Base-by-base conservation (phyloP, 2,888 invertebrate species). In the Dynastes grantii region DNA sequence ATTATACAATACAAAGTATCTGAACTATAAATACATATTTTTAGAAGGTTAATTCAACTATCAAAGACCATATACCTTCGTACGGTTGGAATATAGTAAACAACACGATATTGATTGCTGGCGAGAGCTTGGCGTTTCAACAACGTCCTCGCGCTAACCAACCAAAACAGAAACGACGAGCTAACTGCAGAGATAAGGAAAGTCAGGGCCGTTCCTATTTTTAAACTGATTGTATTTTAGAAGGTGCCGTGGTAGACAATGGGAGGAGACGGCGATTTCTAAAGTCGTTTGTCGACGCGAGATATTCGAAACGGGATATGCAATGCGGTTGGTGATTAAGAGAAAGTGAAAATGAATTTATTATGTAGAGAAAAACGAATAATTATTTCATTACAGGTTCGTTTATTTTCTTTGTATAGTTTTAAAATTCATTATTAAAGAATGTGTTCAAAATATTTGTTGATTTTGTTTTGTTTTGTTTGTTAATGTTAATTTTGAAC, bases 121-220 rank as follows among this genome's bases (percentile, higher is more conserved):
- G 27, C n/a, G 32, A 37, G 63, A 63, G 63, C 32, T 63, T 27
- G 1, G 45, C 29, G 27, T 22, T 9, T 63, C 29, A 32, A 63
- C 32, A 27, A 13, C 29, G 63, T 22, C 32, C 32, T 63, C 63
- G 32, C 13, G 51, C 68, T 68, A 51, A 53, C 13, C 68, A 53
- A 51, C 68, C 51, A 45, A 13, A 13, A 65, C 49, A 29, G 11
- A 22, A 8, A 27, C 68, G 27, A 61, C 45, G 61, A 45, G 61
- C 73, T 75, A 55, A 37, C 73, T 40, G 45, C 45, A 61, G 61
- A 75, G 73, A 75, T 75, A 75, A 75, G 73, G 73, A 75, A 75
- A 75, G 73, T 75, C 73, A 75, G 73, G 73, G 73, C 73, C 73
- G 61, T 75, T 75, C 40, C 73, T 75, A 75, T 75, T 75, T 75